Base-by-base conservation (phyloP, 2,888 invertebrate genomes). In the Drosophila vallismaia region DNA sequence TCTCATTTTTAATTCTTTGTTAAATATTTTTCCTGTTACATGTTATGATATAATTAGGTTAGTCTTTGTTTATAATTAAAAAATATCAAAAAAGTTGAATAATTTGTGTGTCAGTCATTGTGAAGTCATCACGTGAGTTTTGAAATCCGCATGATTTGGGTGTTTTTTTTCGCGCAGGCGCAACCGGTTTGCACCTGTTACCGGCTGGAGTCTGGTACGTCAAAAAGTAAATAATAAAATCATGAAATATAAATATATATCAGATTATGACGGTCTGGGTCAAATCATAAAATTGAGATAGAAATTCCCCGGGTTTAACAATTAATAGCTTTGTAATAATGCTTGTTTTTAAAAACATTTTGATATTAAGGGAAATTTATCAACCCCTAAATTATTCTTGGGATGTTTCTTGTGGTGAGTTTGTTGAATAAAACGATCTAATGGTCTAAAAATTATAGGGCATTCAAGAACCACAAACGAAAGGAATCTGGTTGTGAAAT, bases 161-260 rank as follows among this genome's bases (percentile, higher is more conserved):
- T 48, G 57, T 56, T 64, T 36, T 46, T 42, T 44, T 38, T 58
- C 7, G 63, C 71, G 70, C 80, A 83, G 73, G 79, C 71, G 68
- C 60, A 86, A 75, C 79, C 74, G 64, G 79, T 69, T 75, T 46
- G 24, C 53, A 62, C 56, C 68, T 51, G 74, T 73, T 33, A 12
- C 62, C 62, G 9, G 40, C 29, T 29, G 24, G 62, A 45, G 62
- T 60, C 60, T 62, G 62, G 40, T 45, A 62, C 60, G 26, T 26
- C 40, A 60, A 28, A 29, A 46, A 31, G 62, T 60, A 46, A 60
- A 46, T 24, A 60, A 12, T 6, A 8, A 28, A 38, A 45, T 46
- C 5, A 24, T 36, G 26, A 19, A 60, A 40, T 60, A 46, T 60
- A 46, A 46, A 60, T 29, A 36, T 36, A n/a, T 36, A 36, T 2